These are phyloP conservation scores for Pomacea maculata DNA, from an alignment of 1,140 invertebrate species.

Conservation along the genomic window DNA sequence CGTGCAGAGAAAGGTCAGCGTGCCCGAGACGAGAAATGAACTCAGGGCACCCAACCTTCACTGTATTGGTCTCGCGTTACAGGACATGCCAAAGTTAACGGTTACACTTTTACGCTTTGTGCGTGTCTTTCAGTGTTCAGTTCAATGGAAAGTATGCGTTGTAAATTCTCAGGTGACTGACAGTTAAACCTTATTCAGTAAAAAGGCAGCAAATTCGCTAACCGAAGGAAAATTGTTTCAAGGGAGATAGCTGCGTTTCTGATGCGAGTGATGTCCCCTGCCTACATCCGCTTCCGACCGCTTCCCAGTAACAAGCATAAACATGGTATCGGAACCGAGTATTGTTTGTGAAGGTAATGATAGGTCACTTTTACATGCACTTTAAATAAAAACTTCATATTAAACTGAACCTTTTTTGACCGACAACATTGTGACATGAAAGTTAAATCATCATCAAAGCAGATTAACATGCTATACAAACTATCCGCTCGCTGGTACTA, in stretches of 20 bases:
- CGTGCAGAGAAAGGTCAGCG: too few species aligned
- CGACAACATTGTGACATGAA: too few species aligned
- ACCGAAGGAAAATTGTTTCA: slow-evolving; percentile 5
- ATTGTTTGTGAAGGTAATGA: background rate
- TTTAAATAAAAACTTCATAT: too few species aligned
- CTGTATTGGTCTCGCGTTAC: too few species aligned
- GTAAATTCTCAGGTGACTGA: background rate
- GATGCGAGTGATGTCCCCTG: background rate
- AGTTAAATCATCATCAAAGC: too few species aligned
- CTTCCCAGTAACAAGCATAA: slow-evolving; percentile 26
- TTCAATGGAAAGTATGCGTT: background rate
- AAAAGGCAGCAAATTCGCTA: background rate
- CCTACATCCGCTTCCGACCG: slow-evolving; percentile 3
- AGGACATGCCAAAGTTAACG: background rate
- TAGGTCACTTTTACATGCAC: too few species aligned
- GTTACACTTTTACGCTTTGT: background rate
- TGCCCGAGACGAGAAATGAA: too few species aligned
- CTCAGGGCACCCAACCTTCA: too few species aligned
- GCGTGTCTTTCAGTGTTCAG: background rate
- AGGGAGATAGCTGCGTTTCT: background rate
- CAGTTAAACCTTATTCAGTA: background rate
- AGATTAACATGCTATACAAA: too few species aligned
- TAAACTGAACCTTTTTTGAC: too few species aligned
- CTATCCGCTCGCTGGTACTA: too few species aligned
- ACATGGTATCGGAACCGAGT: slow-evolving; percentile 8